Evolutionary conservation across 2,888 invertebrate genomes (phyloP), one percentile per base, ranked within the genome.

Genomic region (Megalurothrips usitatus): DNA sequence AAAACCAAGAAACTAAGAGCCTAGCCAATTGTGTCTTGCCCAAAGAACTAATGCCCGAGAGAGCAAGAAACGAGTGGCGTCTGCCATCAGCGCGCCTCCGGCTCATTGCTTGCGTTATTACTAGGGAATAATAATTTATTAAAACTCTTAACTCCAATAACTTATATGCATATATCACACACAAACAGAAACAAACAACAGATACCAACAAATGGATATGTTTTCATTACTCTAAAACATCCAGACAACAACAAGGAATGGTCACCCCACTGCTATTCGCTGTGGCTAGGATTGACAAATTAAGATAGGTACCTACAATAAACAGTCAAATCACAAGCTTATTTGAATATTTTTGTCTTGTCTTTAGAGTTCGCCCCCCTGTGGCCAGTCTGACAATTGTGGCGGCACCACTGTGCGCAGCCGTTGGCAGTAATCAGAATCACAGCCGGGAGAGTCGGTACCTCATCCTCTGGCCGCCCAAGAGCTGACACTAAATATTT

Each of bases 381-480:
- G 80, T 34, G 34, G 52, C 43, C 48, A 58, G 52, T 80, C 52
- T 80, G 47, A 52, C 49, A 52, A 52, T 80, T 49, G 80, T 63
- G 63, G 63, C 63, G 26, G 63, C 80, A 80, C 80, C 80, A 81
- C 28, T 80, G 79, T 80, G 26, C 80, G 58, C 82, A 80, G 79
- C 80, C 81, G 82, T 81, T 84, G 84, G 84, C 84, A 84, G 84
- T 84, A 84, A 82, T 83, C 81, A 83, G 82, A 84, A 84, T 84
- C 84, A 84, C 84, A 84, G 84, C 84, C 84, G 82, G 83, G 81
- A 82, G 82, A 82, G 83, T 82, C 81, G 82, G 81, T 81, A 81
- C 52, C 81, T 81, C 83, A 82, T 82, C 81, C 83, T 83, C 83
- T 83, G 83, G 58, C 68, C 68, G 68, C 68, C 23, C 23, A 68